Evolutionary conservation across 2,888 invertebrate species (phyloP).

Genomic region (Sarcophaga subvicina): DNA sequence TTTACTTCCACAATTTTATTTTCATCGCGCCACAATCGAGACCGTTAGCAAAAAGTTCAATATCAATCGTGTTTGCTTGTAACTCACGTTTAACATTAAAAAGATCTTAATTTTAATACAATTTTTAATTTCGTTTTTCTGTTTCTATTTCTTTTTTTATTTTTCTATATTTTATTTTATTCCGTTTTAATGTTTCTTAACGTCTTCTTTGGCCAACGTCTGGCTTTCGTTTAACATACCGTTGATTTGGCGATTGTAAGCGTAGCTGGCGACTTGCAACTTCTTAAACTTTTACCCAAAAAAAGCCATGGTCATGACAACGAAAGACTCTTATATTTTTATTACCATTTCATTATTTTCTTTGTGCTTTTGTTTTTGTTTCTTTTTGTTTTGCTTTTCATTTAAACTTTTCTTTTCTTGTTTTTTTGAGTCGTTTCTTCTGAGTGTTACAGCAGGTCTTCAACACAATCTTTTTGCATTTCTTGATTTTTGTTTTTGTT

Average conservation of each 20-base stretch:
- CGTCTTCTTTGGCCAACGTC: constrained; percentile 68
- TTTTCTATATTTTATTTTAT: constrained; percentile 47
- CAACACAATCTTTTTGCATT: constrained; percentile 45
- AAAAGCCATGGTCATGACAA: constrained; percentile 65
- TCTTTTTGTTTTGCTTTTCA: constrained; percentile 3
- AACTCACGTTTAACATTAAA: too few species aligned
- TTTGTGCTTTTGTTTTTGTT: constrained; percentile 11
- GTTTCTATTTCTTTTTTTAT: background rate
- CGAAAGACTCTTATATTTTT: constrained; percentile 51
- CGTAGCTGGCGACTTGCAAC: constrained; percentile 61
- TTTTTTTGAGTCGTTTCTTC: constrained; percentile 63
- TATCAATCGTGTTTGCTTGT: too few species aligned
- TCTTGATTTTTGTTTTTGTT: constrained; percentile 44
- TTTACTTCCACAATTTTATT: constrained; percentile 36
- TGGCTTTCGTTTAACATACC: constrained; percentile 64
- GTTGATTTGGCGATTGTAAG: constrained; percentile 53
- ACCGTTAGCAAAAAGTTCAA: too few species aligned
- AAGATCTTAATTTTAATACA: too few species aligned
- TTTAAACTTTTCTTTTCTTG: constrained; percentile 9
- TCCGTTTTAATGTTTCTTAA: constrained; percentile 65
- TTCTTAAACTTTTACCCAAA: constrained; percentile 69
- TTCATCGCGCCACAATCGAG: background rate
- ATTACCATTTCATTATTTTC: background rate
- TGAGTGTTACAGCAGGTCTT: constrained; percentile 23
- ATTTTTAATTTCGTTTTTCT: too few species aligned